Base-by-base conservation (phyloP, 2,797 vertebrate genomes). In the Orestias chungarensis region DNA sequence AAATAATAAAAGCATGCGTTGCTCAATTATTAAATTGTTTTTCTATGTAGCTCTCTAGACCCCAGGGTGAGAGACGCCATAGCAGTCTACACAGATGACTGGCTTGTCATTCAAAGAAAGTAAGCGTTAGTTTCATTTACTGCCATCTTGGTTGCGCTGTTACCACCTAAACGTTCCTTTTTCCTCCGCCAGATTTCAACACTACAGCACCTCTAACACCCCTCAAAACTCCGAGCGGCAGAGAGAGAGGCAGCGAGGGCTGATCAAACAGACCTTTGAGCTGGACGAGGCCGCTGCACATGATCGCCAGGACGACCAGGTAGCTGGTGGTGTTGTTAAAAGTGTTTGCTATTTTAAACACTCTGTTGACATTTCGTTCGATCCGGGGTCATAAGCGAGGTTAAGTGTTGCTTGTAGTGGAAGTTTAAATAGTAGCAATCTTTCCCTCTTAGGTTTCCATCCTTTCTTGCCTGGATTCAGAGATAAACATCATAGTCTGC, bases 71-170 rank as follows among this genome's bases (percentile, higher is more conserved):
- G 95, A 85, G 96, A 96, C 27, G 95, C 96, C 0, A 89, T 97
- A 77, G 94, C 95, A 27, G 95, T 96, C 89, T 98, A 97, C 90
- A 96, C 95, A 0, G 96, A 97, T 74, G 94, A 97, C 87, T 98
- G 97, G 97, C 94, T 97, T 73, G 93, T 97, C 55, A 95, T 96
- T 73, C 95, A 94, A 68, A 94, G 96, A 84, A 97, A 95, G 97
- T 97, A 90, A 89, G 96, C 92, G 68, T 74, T 62, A 46, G 35
- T 82, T 68, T 75, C 33, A 57, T 81, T 42, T 29, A 40, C 64
- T 80, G 70, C 81, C 1, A n/a, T 14, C 59, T 14, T 12, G 29
- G 54, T 15, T 18, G 8, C 6, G 18, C 35, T 25, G 15, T 64
- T 7, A 25, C 11, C 1, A 3, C 59, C 5, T 68, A 10, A 14